Evolutionary conservation across 2,888 invertebrate genomes (phyloP), one percentile per base, ranked within the genome.

Genomic region (Sympetrum striolatum): DNA sequence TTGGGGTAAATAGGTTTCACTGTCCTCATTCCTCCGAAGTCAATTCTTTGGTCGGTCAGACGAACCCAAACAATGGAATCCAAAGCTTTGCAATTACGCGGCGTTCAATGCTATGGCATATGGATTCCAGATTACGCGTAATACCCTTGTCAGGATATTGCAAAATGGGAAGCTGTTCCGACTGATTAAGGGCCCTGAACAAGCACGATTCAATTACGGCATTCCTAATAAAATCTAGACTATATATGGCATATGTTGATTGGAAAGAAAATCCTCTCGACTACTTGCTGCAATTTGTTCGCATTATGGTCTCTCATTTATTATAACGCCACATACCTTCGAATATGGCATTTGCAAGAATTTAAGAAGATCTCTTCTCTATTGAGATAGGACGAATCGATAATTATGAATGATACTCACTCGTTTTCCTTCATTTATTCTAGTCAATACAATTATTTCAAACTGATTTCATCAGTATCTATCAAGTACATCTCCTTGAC

Each of bases 51-150:
- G 25, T 31, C 3, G 60, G 25, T n/a, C 22, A 25, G 64, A 22
- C 25, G 64, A 8, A 12, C 8, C 82, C n/a, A n/a, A 64, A 64
- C 37, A 86, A 86, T 60, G 86, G n/a, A 53, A 15, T 60, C 31
- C 60, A 18, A 58, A 86, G 37, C 15, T 58, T n/a, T 31, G 86
- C 73, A 73, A 86, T 86, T 86, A 86, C n/a, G 31, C 22, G 15
- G 35, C 22, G 37, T 18, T 10, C 37, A 6, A 60, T 60, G 60
- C 37, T 22, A 58, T 18, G 60, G 18, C 58, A 86, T 86, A 37
- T 37, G 58, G 86, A 86, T 37, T 60, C 60, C n/a, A 60, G 60
- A 86, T 86, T 64, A 60, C 60, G 86, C n/a, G n/a, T 86, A 86
- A 64, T 86, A 35, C 86, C 37, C 58, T 86, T 86, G 60, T 60